These are phyloP conservation scores for Plestiodon gilberti DNA, from an alignment of 2,113 vertebrate species.

Conservation along the genomic window DNA sequence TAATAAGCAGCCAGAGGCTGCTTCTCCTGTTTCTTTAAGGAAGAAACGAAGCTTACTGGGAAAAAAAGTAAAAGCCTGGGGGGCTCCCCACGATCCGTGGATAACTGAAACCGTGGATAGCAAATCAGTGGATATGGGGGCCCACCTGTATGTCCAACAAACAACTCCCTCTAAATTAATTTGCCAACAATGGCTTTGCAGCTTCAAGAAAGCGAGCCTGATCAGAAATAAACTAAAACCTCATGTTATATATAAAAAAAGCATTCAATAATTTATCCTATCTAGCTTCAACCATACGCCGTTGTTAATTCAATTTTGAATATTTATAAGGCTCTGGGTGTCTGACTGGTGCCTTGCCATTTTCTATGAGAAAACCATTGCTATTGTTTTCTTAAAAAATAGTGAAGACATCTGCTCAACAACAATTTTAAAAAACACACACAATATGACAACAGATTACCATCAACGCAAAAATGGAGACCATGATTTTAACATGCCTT, in stretches of 20 bases:
- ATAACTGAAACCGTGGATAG: too few relatives aligned
- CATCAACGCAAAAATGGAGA: conserved; percentile 25
- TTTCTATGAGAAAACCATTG: conserved; percentile 4
- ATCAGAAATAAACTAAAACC: conserved; percentile 31
- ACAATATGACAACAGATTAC: neutral
- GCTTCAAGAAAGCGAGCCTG: conserved; percentile 49
- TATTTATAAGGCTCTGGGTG: conserved; percentile 48
- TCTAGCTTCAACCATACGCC: conserved; percentile 53
- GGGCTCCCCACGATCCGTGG: too few relatives aligned
- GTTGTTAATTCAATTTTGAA: conserved; percentile 41
- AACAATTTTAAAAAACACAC: neutral
- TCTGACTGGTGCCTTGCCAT: conserved; percentile 17
- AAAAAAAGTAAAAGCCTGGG: too few relatives aligned
- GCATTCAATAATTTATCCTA: conserved; percentile 68
- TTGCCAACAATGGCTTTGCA: conserved; percentile 42
- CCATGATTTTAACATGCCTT: neutral
- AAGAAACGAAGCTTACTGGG: too few relatives aligned
- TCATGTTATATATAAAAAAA: conserved; percentile 47
- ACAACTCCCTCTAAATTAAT: conserved; percentile 64
- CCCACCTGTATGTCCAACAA: conserved; percentile 40
- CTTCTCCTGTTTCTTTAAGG: too few relatives aligned
- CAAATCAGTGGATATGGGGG: too few relatives aligned
- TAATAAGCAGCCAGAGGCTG: too few relatives aligned
- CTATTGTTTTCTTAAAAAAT: neutral
- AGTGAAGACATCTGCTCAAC: neutral